Evolutionary conservation across 2,888 invertebrate genomes (phyloP), one percentile per base, ranked within the genome.

Genomic region (Cataglyphis cursor): DNA sequence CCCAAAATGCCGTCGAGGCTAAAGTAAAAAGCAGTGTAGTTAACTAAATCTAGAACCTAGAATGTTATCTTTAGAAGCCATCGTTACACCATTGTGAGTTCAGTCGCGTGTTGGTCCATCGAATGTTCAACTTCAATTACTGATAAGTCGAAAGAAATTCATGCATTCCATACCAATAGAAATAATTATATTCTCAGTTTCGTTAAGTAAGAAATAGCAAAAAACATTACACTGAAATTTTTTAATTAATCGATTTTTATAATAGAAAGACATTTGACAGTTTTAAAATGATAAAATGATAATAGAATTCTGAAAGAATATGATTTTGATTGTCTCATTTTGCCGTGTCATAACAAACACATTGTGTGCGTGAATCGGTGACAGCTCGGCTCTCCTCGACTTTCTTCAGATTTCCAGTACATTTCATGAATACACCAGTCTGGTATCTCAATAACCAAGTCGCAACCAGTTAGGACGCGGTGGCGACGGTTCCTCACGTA

Each of bases 361-460:
- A n/a, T 21, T 15, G 15, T 61, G 31, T 28, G 6, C 24, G 31
- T 31, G n/a, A 35, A 41, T 1, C 15, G 9, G 10, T 8, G 35
- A 35, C 18, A 5, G n/a, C 6, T 61, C 31, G 15, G 21, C 10
- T 75, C 51, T 31, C 48, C 24, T 44, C 44, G 44, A 18, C 24
- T 80, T 78, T 61, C 48, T 72, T 78, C 12, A 70, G 31, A 44
- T 78, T 44, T 12, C 3, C 8, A 4, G 28, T 3, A 9, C 48
- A 59, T 48, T 59, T 80, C 70, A 72, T 35, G 35, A 61, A 82
- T 28, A 48, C 76, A 6, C 75, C 64, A 61, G 66, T 81, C 78
- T 80, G 74, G 83, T 83, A 84, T 89, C 86, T 89, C 88, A 88
- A 88, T 89, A 86, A 88, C 84, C 82, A 82, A 85, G 83, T 86